Percentiles rank a stretch among this genome's conserved stretches.
These are phyloP conservation scores for Neopipo cinnamomea DNA, from an alignment of 2,113 vertebrate species.

Conservation along the genomic window DNA sequence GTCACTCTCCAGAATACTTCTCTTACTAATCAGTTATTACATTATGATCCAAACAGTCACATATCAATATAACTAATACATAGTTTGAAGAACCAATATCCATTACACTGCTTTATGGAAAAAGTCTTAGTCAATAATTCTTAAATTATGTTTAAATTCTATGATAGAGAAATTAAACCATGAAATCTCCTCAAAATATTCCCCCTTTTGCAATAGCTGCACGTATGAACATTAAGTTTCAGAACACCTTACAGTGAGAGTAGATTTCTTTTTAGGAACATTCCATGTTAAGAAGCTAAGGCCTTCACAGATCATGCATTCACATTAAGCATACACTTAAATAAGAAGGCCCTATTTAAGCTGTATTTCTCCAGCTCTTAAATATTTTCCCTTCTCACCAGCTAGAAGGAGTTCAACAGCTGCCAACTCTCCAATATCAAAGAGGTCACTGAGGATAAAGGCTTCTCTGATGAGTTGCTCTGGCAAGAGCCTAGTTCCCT, in stretches of 20 bases:
- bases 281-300: neutral
- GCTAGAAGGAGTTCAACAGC: slow-evolving; percentile 94
- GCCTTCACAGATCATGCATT: neutral
- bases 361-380: neutral
- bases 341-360: neutral
- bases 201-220: neutral
- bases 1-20: neutral
- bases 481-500: slow-evolving; percentile 90
- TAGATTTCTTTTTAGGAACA: neutral
- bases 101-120: neutral
- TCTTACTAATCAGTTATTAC: neutral
- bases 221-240: neutral
- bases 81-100: neutral
- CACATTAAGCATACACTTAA: neutral
- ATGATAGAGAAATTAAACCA: neutral
- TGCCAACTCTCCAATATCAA: slow-evolving; percentile 92
- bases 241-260: neutral
- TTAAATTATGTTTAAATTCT: neutral
- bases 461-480: slow-evolving; percentile 93
- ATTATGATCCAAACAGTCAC: neutral
- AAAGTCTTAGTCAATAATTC: neutral
- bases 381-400: slow-evolving; percentile 76
- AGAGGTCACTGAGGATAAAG: slow-evolving; percentile 96
- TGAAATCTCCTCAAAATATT: neutral
- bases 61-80: neutral